Base-by-base conservation (phyloP, 2,113 vertebrate species). In the Scopus umbretta region DNA sequence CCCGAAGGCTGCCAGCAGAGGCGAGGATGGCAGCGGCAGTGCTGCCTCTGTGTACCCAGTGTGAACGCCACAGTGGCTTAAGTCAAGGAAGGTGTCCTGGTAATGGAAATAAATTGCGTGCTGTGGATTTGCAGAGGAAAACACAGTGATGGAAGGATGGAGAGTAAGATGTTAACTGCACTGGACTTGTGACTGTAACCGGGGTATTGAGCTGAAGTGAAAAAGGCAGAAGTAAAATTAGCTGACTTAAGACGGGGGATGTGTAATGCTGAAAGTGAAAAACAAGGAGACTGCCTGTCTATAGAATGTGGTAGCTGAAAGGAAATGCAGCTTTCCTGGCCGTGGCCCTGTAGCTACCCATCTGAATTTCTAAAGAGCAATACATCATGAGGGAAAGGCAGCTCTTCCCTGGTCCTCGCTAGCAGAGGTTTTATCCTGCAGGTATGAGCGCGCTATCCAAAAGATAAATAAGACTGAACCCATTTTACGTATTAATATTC, bases 221-320 rank as follows among this genome's bases (percentile, higher is more conserved):
- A 97, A 93, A 92, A 75, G 75, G 63, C 90, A 73, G 56, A 68
- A 87, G 45, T 58, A 59, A 96, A 98, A 97, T 98, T 96, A 96
- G 90, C 93, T 96, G 73, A 80, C 81, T 94, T 85, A 80, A 90
- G 80, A 74, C 91, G 45, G 26, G 21, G 59, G 61, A 56, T 9
- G 8, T 78, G 82, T 68, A 86, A 74, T 67, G 36, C 61, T 90
- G 71, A 42, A 91, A 92, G 86, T 38, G 7, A 75, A 89, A 96
- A 92, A 7, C 59, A 73, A 92, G 92, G 86, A 96, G 95, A 92
- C 80, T 89, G 66, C 30, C 53, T 84, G 79, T 95, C 88, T 91
- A 53, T 87, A 85, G 88, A 85, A 66, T 86, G 76, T 0, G 10
- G 42, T 85, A 80, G 32, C 63, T 89, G 87, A 96, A 96, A 95